phyloP scores from a whole-genome alignment of 1,140 invertebrate species.

The Sycophila sp. region DNA sequence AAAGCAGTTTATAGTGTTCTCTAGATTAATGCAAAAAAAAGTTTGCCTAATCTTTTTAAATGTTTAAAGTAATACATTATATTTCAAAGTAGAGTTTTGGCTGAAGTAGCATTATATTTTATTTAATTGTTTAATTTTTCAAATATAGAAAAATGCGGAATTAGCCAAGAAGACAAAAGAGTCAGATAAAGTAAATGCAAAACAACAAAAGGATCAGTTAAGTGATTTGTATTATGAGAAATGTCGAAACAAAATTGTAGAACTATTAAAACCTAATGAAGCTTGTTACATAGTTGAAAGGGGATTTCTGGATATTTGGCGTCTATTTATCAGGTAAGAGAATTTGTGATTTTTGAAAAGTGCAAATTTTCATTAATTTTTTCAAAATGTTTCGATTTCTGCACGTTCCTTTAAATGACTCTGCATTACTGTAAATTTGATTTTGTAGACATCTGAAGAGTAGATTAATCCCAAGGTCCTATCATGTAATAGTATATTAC shows the following conservation, averaged over 20 bases:
- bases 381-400: no score
- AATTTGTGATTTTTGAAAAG: conserved; percentile 24
- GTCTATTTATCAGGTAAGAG: conserved; percentile 59
- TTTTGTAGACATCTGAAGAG: no score
- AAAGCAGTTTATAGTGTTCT: no score
- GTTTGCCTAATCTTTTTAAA: no score
- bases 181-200: conserved; percentile 60
- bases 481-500: no score
- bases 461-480: no score
- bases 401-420: no score
- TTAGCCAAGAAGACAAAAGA: conserved; percentile 56
- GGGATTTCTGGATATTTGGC: conserved; percentile 58
- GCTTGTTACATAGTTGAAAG: conserved; percentile 57
- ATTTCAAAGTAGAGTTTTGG: neutral
- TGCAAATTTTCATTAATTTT: no score
- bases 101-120: neutral
- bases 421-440: no score
- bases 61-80: no score
- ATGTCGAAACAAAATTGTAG: conserved; percentile 55
- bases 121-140: neutral
- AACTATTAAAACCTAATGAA: conserved; percentile 43
- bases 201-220: conserved; percentile 57
- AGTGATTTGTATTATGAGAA: conserved; percentile 55
- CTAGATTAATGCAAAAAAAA: no score
- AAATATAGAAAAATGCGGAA: conserved; percentile 53